Percentiles rank a stretch among this genome's conserved stretches.
These are phyloP conservation scores for Synanthedon myopaeformis DNA, from an alignment of 2,888 invertebrate genomes.

Conservation along the genomic window DNA sequence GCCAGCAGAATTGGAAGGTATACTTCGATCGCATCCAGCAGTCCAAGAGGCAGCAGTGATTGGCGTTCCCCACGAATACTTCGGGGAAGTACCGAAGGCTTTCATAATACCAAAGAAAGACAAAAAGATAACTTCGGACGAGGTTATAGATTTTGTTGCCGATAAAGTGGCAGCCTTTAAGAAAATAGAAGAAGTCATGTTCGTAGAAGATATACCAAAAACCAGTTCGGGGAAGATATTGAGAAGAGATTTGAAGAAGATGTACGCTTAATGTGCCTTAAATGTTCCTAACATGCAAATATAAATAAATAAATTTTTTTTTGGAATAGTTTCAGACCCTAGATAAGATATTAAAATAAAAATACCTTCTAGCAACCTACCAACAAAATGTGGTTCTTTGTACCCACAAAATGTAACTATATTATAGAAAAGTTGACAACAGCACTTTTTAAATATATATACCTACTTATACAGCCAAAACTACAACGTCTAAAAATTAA, in stretches of 20 bases:
- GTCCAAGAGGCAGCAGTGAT: slow-evolving; percentile 88
- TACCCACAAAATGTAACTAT: too few species aligned
- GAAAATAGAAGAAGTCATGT: slow-evolving; percentile 74
- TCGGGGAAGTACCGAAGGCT: slow-evolving; percentile 85
- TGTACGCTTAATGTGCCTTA: slow-evolving; percentile 27
- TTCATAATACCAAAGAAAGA: slow-evolving; percentile 74
- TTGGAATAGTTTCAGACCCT: too few species aligned
- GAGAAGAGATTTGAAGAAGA: slow-evolving; percentile 72
- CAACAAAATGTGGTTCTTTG: too few species aligned
- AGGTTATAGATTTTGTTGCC: slow-evolving; percentile 69
- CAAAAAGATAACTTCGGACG: slow-evolving; percentile 48
- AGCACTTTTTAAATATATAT: too few species aligned
- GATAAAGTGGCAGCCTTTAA: slow-evolving; percentile 83
- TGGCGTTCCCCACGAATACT: slow-evolving; percentile 77
- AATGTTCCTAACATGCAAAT: too few species aligned
- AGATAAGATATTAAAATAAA: too few species aligned
- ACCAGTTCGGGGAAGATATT: slow-evolving; percentile 84
- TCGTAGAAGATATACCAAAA: slow-evolving; percentile 80
- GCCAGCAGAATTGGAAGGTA: slow-evolving; percentile 88
- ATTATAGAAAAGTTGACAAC: too few species aligned
- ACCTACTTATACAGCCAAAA: too few species aligned
- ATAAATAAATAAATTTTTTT: too few species aligned
- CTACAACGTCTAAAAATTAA: too few species aligned
- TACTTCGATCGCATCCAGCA: slow-evolving; percentile 79
- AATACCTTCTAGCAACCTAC: too few species aligned